A percentile compares a stretch with the other conserved stretches of the same genome.
Conservation (phyloP, 1,140 invertebrate species). For the Drosophila yakuba region DNA sequence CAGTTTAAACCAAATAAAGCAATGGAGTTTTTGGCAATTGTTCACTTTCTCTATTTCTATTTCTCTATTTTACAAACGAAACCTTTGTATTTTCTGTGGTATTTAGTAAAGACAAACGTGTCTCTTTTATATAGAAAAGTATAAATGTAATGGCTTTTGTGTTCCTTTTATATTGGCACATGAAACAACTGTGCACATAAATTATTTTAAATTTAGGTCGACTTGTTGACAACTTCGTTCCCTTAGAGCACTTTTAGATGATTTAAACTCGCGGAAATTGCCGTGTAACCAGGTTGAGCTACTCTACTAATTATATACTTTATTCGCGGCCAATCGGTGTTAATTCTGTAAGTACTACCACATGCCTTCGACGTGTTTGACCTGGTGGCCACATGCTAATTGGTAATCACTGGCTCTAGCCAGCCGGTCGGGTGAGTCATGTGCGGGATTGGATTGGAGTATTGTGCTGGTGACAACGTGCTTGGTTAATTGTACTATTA, state of each 20-base stretch:
- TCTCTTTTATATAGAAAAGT: background rate
- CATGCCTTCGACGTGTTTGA: constrained; percentile 22
- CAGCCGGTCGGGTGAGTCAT: constrained; percentile 27
- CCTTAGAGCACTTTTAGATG: background rate
- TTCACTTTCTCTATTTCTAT: background rate
- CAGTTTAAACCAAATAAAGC: constrained; percentile 5
- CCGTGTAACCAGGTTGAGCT: background rate
- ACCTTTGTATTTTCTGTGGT: background rate
- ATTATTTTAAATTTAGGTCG: background rate
- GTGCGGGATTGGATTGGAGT: background rate
- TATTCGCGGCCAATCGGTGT: background rate
- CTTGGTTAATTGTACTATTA: constrained; percentile 5
- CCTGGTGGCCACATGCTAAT: constrained; percentile 38
- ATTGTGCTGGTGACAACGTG: constrained; percentile 28
- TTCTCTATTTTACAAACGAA: background rate
- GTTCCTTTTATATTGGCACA: too few species aligned
- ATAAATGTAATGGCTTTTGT: background rate
- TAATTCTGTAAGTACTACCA: constrained; percentile 5
- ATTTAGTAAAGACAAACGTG: background rate
- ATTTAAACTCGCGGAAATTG: constrained; percentile 9
- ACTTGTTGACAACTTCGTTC: background rate
- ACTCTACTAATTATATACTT: background rate
- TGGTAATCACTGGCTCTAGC: constrained; percentile 27
- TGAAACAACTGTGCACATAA: constrained; percentile 7
- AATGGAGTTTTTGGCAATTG: background rate